Evolutionary conservation across 2,113 vertebrate genomes (phyloP).

Genomic region (Murina feae): DNA sequence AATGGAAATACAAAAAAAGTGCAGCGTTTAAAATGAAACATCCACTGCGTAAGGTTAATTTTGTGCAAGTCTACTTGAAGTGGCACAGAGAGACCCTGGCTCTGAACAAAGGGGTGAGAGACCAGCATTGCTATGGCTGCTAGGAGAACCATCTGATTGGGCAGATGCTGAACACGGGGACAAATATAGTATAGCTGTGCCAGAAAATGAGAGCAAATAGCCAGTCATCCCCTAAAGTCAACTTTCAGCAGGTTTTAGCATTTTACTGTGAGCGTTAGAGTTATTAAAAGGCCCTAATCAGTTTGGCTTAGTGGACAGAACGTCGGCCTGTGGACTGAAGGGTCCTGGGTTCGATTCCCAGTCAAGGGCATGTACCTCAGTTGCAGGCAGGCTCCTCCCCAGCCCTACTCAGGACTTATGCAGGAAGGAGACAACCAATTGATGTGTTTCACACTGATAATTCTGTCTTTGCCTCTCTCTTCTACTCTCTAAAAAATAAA

Average conservation of each 20-base stretch:
- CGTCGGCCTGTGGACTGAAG: too few relatives aligned
- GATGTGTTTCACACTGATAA: too few relatives aligned
- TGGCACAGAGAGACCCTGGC: not conserved
- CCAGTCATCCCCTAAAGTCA: not conserved
- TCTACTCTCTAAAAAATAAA: too few relatives aligned
- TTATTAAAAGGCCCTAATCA: not conserved
- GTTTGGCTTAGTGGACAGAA: too few relatives aligned
- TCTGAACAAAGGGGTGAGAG: not conserved
- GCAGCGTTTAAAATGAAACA: constrained; percentile 54
- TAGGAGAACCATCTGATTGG: not conserved
- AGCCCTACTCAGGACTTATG: too few relatives aligned
- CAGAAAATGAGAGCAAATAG: not conserved
- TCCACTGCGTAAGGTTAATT: constrained; percentile 35
- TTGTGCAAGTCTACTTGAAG: not conserved
- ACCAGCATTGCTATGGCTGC: not conserved
- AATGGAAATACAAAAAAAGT: constrained; percentile 43
- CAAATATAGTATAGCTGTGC: not conserved
- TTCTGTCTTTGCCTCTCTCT: too few relatives aligned
- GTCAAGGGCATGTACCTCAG: too few relatives aligned
- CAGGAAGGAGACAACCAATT: too few relatives aligned
- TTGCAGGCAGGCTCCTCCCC: too few relatives aligned
- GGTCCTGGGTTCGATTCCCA: too few relatives aligned
- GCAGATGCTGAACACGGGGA: not conserved
- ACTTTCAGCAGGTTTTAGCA: not conserved
- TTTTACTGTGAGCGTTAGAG: not conserved